A percentile compares a stretch with the other conserved stretches of the same genome.
Conservation (phyloP, 2,797 vertebrate species). For the Fistularia tabacaria region DNA sequence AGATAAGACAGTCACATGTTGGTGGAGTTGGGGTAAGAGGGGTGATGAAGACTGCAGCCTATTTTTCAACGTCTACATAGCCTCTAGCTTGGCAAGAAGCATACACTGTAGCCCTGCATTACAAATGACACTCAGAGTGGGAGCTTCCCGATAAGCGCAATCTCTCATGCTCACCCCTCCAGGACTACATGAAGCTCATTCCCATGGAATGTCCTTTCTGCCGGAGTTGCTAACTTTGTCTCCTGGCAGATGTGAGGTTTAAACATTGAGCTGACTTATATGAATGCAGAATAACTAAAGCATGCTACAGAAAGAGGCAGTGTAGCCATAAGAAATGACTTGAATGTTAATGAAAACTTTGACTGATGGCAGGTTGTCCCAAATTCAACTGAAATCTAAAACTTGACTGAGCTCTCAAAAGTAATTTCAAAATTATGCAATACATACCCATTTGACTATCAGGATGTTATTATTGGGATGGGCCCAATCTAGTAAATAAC, state of each 20-base stretch:
- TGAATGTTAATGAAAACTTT: too few relatives aligned
- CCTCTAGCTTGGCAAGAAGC: conserved; percentile 34
- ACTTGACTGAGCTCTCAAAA: too few relatives aligned
- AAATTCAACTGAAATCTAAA: too few relatives aligned
- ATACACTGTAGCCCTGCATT: conserved; percentile 30
- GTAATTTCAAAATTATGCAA: too few relatives aligned
- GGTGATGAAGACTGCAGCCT: conserved; percentile 17
- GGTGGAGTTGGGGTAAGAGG: neutral
- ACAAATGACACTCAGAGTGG: conserved; percentile 49
- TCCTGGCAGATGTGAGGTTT: neutral
- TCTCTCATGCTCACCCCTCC: conserved; percentile 33
- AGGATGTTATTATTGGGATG: too few relatives aligned
- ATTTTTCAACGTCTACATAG: conserved; percentile 51
- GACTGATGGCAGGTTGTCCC: too few relatives aligned
- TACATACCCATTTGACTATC: too few relatives aligned
- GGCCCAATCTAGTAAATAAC: too few relatives aligned
- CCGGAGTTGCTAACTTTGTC: neutral
- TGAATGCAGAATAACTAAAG: neutral
- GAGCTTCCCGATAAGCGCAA: conserved; percentile 48
- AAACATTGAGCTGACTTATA: conserved; percentile 4
- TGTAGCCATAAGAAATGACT: too few relatives aligned
- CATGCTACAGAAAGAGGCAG: too few relatives aligned
- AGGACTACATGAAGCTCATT: conserved; percentile 24
- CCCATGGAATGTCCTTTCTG: conserved; percentile 10
- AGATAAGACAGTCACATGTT: conserved; percentile 39